Evolutionary conservation across 1,140 invertebrate species (phyloP).

Genomic region (Lasaia peninsularis): DNA sequence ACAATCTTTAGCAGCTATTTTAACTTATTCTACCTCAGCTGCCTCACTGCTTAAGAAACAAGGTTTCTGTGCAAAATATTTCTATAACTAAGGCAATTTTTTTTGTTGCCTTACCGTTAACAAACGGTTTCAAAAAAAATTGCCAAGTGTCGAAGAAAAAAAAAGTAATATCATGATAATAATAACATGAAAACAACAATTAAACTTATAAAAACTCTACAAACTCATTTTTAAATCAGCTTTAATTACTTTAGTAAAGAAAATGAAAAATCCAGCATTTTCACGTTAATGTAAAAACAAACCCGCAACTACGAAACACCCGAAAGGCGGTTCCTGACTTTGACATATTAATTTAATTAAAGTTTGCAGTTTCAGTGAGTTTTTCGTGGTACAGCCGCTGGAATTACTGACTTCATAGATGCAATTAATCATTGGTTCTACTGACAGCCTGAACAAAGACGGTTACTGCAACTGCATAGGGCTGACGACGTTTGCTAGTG

Average conservation of each 20-base stretch:
- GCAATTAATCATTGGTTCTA: slow-evolving; percentile 58
- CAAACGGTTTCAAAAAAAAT: too few species aligned
- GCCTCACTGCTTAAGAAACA: too few species aligned
- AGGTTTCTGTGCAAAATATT: too few species aligned
- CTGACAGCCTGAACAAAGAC: slow-evolving; percentile 41
- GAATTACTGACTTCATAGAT: slow-evolving; percentile 52
- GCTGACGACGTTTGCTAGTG: slow-evolving; percentile 25
- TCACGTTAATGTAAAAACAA: slow-evolving; percentile 13
- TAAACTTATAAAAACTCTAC: too few species aligned
- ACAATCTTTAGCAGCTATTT: too few species aligned
- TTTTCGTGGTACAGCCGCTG: slow-evolving; percentile 46
- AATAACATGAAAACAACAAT: too few species aligned
- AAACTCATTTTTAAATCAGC: too few species aligned
- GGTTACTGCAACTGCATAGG: slow-evolving; percentile 29
- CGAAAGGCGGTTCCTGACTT: slow-evolving; percentile 34
- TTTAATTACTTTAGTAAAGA: background rate
- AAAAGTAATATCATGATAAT: too few species aligned
- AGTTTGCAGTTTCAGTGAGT: slow-evolving; percentile 36
- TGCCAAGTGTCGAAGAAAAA: too few species aligned
- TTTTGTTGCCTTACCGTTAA: too few species aligned
- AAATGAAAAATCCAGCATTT: background rate
- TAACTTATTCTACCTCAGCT: too few species aligned
- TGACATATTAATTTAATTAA: slow-evolving; percentile 54
- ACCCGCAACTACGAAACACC: slow-evolving; percentile 11
- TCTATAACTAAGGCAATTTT: too few species aligned